Evolutionary conservation across 2,888 invertebrate genomes (phyloP), one percentile per base, ranked within the genome.

Genomic region (Sylvicola cinctus): DNA sequence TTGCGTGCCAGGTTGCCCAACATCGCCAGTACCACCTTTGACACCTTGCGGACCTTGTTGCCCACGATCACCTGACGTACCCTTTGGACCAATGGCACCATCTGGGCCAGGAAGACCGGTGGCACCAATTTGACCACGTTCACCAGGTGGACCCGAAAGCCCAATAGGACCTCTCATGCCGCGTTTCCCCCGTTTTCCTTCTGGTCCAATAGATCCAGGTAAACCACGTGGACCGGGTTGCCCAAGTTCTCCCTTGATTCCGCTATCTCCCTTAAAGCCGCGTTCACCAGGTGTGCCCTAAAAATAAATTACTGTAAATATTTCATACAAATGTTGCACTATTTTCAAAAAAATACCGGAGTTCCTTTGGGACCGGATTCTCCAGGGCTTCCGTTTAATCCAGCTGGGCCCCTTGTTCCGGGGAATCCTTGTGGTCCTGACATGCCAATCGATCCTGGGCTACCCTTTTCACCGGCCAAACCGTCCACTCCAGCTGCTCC

Each of bases 401-500:
- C 85, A 3, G 81, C 76, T 3, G 71, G 67, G 10, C 85, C 85
- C 45, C 80, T 63, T 2, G 75, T 68, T 14, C 85, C 85, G 1
- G 80, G 80, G 50, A 83, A 83, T 3, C 87, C 88, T 47, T 80
- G 79, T 2, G 74, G 67, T 1, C 83, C 84, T 4, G 71, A 56
- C 2, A 68, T 52, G n/a, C 84, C 84, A 10, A 65, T 54, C 36
- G 72, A 63, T 12, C 88, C 88, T 29, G 68, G 61, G 26, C 67
- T 67, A 16, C 85, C 85, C 47, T 84, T 84, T 44, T 84, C 83
- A 26, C 84, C 84, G 0, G 71, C 65, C n/a, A 62, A 54, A 3
- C 85, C 85, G 50, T 84, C 83, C 53, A 74, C 74, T 10, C 84
- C 85, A n/a, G 76, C 59, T 11, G 68, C 59, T 2, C 85, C 84